phyloP scores from a whole-genome alignment of 1,140 invertebrate genomes.

The Amyelois transitella region DNA sequence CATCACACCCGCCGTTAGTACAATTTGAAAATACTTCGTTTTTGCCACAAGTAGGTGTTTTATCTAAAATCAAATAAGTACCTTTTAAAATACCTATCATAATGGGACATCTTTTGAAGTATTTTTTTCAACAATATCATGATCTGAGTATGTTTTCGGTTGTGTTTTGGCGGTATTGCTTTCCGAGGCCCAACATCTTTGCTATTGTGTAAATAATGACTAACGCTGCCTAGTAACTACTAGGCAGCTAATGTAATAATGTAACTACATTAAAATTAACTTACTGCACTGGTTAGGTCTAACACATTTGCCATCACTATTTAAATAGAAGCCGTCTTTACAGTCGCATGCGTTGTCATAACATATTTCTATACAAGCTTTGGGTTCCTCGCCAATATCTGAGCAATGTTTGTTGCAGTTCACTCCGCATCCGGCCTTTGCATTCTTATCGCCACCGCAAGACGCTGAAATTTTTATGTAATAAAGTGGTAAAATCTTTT shows the following conservation, averaged over 20 bases:
- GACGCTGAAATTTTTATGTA: neutral
- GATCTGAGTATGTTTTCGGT: too few species aligned
- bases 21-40: slow-evolving; percentile 17
- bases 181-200: too few species aligned
- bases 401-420: slow-evolving; percentile 15
- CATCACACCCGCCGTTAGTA: slow-evolving; percentile 11
- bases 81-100: too few species aligned
- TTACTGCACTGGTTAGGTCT: slow-evolving; percentile 12
- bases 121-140: too few species aligned
- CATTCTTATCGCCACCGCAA: slow-evolving; percentile 9
- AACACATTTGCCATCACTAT: slow-evolving; percentile 15
- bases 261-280: neutral
- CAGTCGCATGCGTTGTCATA: slow-evolving; percentile 14
- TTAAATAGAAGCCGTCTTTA: slow-evolving; percentile 12
- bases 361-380: slow-evolving; percentile 7
- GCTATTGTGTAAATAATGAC: too few species aligned
- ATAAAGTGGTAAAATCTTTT: neutral
- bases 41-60: slow-evolving; percentile 6
- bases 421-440: neutral
- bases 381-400: slow-evolving; percentile 2
- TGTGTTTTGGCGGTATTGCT: too few species aligned
- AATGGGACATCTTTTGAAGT: too few species aligned
- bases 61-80: neutral
- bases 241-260: too few species aligned
- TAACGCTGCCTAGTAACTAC: too few species aligned